Base-by-base conservation (phyloP, 1,140 invertebrate species). In the Dendrolimus kikuchii region DNA sequence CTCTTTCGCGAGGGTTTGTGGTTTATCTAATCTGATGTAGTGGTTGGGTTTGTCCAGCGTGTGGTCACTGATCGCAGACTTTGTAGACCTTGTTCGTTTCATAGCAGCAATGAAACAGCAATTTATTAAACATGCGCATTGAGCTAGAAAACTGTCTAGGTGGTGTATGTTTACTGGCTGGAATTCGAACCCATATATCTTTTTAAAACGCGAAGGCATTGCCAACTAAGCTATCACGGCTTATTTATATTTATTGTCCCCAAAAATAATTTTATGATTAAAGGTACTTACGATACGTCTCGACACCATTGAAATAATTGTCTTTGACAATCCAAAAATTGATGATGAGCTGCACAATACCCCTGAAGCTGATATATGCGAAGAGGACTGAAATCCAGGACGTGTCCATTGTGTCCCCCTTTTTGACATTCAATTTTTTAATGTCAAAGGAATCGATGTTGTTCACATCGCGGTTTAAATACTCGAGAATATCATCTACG, bases 321-420 rank as follows among this genome's bases (percentile, higher is more conserved):
- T 85, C 81, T 47, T 81, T 77, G 5, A 85, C 59, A 4, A 81
- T 57, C 81, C 81, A 85, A 46, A 81, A 79, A 59, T 85, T 85
- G 8, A 83, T 41, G 7, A 85, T 48, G 77, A 77, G 81, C 38
- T 71, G 74, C 2, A 83, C 75, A 0, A 83, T 44, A 9, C 71
- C 81, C 5, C 78, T 51, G 42, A 66, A 59, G 55, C 77, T 77
- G 38, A 50, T 39, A 52, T 75, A 85, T 0, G 78, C 77, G 48
- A 85, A 57, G 7, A 81, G 49, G 0, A 83, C 57, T 0, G 77
- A 55, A 5, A 77, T 68, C 81, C 81, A 85, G 8, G 71, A 65
- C 0, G 78, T 85, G 43, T 84, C 81, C 1, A 60, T 58, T 5
- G 5, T 6, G 41, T 57, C 40, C 50, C 36, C 10, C 23, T 36